Base-by-base conservation (phyloP, 2,113 vertebrate species). In the Ageneiosus marmoratus region DNA sequence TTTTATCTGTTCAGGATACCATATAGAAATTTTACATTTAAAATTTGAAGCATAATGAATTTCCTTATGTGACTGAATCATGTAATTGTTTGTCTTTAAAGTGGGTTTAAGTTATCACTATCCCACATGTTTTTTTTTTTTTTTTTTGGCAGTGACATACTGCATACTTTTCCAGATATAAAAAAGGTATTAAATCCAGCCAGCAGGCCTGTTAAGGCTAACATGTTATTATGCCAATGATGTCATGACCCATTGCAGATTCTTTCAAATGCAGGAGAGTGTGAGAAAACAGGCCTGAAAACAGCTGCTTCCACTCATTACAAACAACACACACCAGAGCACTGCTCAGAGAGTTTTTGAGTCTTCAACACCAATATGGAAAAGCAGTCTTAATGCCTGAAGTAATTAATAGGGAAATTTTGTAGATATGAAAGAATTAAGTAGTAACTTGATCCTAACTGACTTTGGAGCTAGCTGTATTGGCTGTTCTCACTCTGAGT, bases 141-240 rank as follows among this genome's bases (percentile, higher is more conserved):
- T 60, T 44, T 34, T 44, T 81, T 44, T 48, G 50, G 55, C 13
- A 62, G 29, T 48, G 41, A 58, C 55, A 69, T 37, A 53, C 4
- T 48, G 27, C 65, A 70, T 32, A 29, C 10, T 46, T 81, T 58
- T 81, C 79, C 27, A 73, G 65, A 44, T 72, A 58, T 65, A 51
- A 72, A 80, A 18, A 53, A 41, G 5, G 15, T 55, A 53, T 56
- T 70, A 72, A 29, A 82, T 44, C 70, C 24, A 44, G 73, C 29
- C 29, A 55, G 32, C 55, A 74, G 8, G 41, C 18, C 29, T 75
- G 37, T 53, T 73, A 73, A 50, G 48, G 41, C 51, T 78, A 50
- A 41, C 46, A 76, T 48, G 74, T 83, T 79, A 63, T 85, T 84
- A 76, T 75, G 62, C 58, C 74, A 84, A 78, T 80, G 41, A 87